A percentile compares a stretch with the other conserved stretches of the same genome.
phyloP scores from a whole-genome alignment of 2,797 vertebrate genomes.

The Tenualosa thibaudeaui region DNA sequence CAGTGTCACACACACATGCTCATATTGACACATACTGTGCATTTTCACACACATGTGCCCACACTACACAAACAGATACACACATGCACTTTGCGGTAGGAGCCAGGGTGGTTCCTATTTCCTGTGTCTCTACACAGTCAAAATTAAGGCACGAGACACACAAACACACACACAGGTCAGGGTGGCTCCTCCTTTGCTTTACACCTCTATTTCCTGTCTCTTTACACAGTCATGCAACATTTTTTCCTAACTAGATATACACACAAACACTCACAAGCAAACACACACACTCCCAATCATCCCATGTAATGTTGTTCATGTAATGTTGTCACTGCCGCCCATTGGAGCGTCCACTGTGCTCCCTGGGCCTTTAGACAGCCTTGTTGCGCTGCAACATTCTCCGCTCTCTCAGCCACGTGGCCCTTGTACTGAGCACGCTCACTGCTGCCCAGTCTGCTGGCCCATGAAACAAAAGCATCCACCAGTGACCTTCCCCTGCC shows the following conservation, averaged over 20 bases:
- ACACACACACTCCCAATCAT: neutral
- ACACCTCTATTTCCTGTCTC: neutral
- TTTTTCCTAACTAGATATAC: too few relatives aligned
- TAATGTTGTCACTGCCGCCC: neutral
- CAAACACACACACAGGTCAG: neutral
- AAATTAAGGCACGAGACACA: neutral
- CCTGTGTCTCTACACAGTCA: too few relatives aligned
- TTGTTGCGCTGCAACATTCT: neutral
- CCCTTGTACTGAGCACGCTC: neutral
- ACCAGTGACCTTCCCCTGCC: too few relatives aligned
- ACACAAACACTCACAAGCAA: neutral
- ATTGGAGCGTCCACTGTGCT: neutral
- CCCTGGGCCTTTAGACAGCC: neutral
- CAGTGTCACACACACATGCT: neutral
- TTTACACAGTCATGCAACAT: neutral
- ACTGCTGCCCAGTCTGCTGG: neutral
- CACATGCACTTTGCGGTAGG: neutral
- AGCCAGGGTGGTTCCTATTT: too few relatives aligned
- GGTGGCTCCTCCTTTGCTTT: too few relatives aligned
- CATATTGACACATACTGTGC: neutral
- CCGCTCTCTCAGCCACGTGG: too few relatives aligned
- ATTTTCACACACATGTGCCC: slow-evolving; percentile 1
- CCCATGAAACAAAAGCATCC: neutral
- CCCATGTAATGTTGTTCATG: neutral
- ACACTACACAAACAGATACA: neutral